A percentile compares a stretch with the other conserved stretches of the same genome.
phyloP scores from a whole-genome alignment of 2,113 vertebrate species.

The Protomyctophum bolini region DNA sequence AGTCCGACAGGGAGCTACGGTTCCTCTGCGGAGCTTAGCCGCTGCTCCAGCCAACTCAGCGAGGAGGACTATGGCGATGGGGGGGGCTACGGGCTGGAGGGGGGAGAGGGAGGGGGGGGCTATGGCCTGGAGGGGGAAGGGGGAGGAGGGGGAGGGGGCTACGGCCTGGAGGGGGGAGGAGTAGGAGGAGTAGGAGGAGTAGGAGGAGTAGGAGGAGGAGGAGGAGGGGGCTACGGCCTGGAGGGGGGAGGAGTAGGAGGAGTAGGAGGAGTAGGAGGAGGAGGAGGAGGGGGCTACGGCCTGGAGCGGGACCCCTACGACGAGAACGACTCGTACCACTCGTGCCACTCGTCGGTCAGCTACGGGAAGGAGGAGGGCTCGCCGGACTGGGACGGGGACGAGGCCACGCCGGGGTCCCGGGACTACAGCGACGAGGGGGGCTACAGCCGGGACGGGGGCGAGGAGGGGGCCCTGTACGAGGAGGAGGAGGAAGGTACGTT shows the following conservation, averaged over 20 bases:
- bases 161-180: too few species aligned
- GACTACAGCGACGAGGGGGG: conserved; percentile 86
- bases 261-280: too few species aligned
- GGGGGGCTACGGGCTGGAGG: conserved; percentile 82
- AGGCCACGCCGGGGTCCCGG: conserved; percentile 76
- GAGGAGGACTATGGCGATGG: conserved; percentile 86
- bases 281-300: conserved; percentile 79
- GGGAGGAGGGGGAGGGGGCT: too few species aligned
- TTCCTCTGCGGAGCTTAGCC: conserved; percentile 93
- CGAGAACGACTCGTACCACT: conserved; percentile 95
- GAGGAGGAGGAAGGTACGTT: conserved; percentile 79
- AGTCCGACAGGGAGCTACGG: conserved; percentile 95
- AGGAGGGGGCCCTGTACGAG: conserved; percentile 80
- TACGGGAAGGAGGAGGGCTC: conserved; percentile 94
- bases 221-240: too few species aligned
- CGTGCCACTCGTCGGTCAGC: conserved; percentile 96
- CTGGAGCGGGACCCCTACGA: conserved; percentile 88
- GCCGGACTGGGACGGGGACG: conserved; percentile 89
- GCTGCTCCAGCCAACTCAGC: conserved; percentile 93
- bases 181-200: too few species aligned
- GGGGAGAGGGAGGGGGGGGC: too few species aligned
- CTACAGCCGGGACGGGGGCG: conserved; percentile 88
- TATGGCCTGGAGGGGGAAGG: too few species aligned
- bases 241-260: too few species aligned
- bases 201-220: too few species aligned